Base-by-base conservation (phyloP, 2,113 vertebrate species). In the Limanda limanda region DNA sequence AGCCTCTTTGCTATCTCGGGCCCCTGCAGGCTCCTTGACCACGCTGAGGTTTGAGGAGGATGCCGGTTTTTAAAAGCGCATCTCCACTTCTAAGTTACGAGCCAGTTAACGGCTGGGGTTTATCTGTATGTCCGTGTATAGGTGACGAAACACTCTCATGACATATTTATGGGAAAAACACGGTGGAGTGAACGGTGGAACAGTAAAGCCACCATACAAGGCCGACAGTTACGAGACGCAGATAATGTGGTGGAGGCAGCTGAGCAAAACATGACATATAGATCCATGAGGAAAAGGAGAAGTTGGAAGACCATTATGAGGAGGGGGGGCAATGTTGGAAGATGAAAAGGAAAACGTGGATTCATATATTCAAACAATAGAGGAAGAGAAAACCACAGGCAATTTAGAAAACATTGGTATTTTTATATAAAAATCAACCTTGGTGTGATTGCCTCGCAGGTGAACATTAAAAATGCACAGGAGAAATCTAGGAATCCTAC, bases 1-100 rank as follows among this genome's bases (percentile, higher is more conserved):
- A 61, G 74, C 70, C 48, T 61, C 72, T 89, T 92, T 86, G 31
- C 48, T 37, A 76, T 90, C 84, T 79, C 12, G 11, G 60, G 79
- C 72, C 2, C 6, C 24, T 1, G 8, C 59, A 11, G n/a, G 25
- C 68, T 20, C 13, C 83, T 74, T 56, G 75, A 81, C 82, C 83
- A 58, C 57, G 9, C 25, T 18, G 55, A 81, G 64, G 52, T 74
- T 79, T 71, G 27, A 56, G 67, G 14, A 68, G 52, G 35, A 59
- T 63, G 62, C 31, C 17, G 4, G 1, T 61, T 37, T 61, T 76
- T 81, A 76, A 61, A 61, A 56, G 18, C 70, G 51, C 62, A 48
- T 63, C 63, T 68, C 20, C 12, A 24, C 11, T 42, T 42, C 8
- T 47, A 35, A 76, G 37, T 24, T 12, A 12, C 11, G 10, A 1